These are phyloP conservation scores for Phyto melanocephala DNA, from an alignment of 2,888 invertebrate species.

Conservation along the genomic window DNA sequence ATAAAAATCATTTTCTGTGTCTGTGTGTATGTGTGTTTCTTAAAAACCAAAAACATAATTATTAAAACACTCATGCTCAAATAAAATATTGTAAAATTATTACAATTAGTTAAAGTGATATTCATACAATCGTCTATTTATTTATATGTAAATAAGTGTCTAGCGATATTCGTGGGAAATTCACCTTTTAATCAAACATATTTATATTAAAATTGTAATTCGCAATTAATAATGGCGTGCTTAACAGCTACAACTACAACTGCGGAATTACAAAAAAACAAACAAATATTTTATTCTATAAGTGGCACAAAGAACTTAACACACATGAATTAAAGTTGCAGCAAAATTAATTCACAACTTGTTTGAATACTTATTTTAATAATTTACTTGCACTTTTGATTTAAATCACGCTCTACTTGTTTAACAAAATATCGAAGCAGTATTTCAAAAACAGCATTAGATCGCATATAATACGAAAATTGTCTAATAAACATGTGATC, in stretches of 20 bases:
- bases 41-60: too few relatives aligned
- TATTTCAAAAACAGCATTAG: constrained; percentile 5
- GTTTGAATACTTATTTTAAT: constrained; percentile 45
- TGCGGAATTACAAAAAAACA: too few relatives aligned
- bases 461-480: constrained; percentile 39
- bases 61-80: too few relatives aligned
- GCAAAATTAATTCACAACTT: neutral
- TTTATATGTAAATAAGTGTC: too few relatives aligned
- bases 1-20: neutral
- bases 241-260: constrained; percentile 28
- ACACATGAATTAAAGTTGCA: neutral
- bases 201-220: constrained; percentile 36
- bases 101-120: neutral
- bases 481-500: constrained; percentile 7
- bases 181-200: constrained; percentile 55
- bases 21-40: too few relatives aligned
- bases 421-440: neutral
- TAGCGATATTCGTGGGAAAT: constrained; percentile 59
- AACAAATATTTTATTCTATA: neutral
- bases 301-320: constrained; percentile 27
- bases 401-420: constrained; percentile 25
- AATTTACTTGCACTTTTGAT: neutral
- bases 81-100: constrained; percentile 25
- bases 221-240: constrained; percentile 59
- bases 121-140: neutral